A percentile compares a stretch with the other conserved stretches of the same genome.
Evolutionary conservation across 2,888 invertebrate species (phyloP).

Genomic region (Apotomis betuletana): DNA sequence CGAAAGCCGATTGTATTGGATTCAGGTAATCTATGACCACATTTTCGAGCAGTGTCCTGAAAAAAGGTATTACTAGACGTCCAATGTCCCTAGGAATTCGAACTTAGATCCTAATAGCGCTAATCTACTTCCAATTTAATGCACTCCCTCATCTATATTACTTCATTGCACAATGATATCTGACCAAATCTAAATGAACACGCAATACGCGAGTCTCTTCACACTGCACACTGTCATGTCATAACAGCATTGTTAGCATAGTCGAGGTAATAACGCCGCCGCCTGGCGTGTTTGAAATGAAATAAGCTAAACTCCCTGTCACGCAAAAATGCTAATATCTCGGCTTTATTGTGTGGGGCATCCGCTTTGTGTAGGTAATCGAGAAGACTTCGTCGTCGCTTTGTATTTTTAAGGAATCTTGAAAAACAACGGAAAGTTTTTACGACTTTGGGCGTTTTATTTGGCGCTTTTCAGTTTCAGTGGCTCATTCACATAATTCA

Average conservation of each 20-base stretch:
- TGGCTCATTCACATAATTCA: background rate
- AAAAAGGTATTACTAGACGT: too few species aligned
- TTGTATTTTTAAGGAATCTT: conserved; percentile 38
- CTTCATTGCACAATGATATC: background rate
- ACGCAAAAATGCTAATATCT: conserved; percentile 37
- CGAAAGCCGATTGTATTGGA: too few species aligned
- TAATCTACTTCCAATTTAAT: too few species aligned
- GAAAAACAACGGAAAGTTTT: conserved; percentile 31
- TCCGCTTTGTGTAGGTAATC: conserved; percentile 39
- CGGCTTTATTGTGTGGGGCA: conserved; percentile 34
- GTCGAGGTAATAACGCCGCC: conserved; percentile 17
- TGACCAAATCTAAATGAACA: background rate
- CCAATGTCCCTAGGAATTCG: too few species aligned
- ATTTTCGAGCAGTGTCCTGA: too few species aligned
- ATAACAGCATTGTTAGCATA: conserved; percentile 35
- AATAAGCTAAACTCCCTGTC: conserved; percentile 39
- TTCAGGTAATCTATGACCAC: too few species aligned
- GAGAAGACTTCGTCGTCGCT: conserved; percentile 25
- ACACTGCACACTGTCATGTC: background rate
- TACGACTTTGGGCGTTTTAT: conserved; percentile 10
- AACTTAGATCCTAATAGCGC: too few species aligned
- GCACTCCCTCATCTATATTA: too few species aligned
- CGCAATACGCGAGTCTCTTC: background rate
- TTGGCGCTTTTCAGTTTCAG: conserved; percentile 11
- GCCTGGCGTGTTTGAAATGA: conserved; percentile 32